Evolutionary conservation across 2,113 vertebrate genomes (phyloP).

Genomic region (Bos taurus): ARS-UCD2.0 NC_037332.1:91402501-91403000

Average conservation of each 20-base stretch:
- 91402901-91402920: neutral
- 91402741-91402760: neutral
- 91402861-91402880: neutral
- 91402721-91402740: neutral
- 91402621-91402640: neutral
- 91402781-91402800: rapidly evolving
- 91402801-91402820: neutral
- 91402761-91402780: neutral
- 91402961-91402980: neutral
- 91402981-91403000: neutral
- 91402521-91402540: neutral
- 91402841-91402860: neutral
- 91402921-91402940: slow-evolving; percentile 9
- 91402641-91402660: neutral
- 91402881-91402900: neutral
- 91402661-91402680: neutral
- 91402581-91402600: neutral
- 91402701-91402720: neutral
- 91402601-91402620: neutral
- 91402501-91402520: neutral
- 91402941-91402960: neutral
- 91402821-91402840: neutral
- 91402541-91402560: neutral
- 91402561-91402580: neutral
- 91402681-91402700: neutral